A percentile compares a stretch with the other conserved stretches of the same genome.
These are phyloP conservation scores for Microctenopoma stevenorrisi DNA, from an alignment of 2,797 vertebrate genomes.

Conservation along the genomic window DNA sequence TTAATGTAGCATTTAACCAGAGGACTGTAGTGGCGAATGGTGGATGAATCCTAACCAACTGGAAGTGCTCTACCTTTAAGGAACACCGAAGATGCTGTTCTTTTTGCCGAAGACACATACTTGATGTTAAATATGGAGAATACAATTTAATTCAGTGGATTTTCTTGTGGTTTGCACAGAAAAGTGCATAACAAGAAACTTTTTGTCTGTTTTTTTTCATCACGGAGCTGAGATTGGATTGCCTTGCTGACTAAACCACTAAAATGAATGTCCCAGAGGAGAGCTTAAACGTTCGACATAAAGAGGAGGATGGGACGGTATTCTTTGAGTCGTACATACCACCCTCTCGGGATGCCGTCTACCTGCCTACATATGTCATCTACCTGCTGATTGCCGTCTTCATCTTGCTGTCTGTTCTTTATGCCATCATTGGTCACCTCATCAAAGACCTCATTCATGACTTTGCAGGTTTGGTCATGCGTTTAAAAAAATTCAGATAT, in stretches of 20 bases:
- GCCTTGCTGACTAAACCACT: conserved; percentile 10
- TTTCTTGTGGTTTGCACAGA: background rate
- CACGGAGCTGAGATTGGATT: conserved; percentile 33
- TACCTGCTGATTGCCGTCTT: conserved; percentile 88
- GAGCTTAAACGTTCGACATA: conserved; percentile 38
- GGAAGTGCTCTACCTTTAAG: too few relatives aligned
- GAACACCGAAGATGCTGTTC: too few relatives aligned
- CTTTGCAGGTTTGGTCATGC: conserved; percentile 82
- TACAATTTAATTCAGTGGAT: conserved; percentile 5
- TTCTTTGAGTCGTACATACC: conserved; percentile 88
- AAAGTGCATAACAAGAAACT: conserved; percentile 7
- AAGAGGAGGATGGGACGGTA: conserved; percentile 70
- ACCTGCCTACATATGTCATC: conserved; percentile 84
- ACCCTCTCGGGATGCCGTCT: conserved; percentile 87
- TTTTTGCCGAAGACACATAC: background rate
- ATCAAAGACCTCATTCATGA: conserved; percentile 94
- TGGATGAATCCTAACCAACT: background rate
- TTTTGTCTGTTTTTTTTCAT: conserved; percentile 1
- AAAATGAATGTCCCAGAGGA: conserved; percentile 45
- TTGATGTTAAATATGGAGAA: background rate
- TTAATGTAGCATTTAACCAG: background rate
- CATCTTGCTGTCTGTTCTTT: conserved; percentile 87
- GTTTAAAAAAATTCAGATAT: background rate
- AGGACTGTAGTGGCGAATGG: conserved; percentile 1
- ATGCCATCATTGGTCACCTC: conserved; percentile 94